These are phyloP conservation scores for Mesembrinibis cayennensis DNA, from an alignment of 2,113 vertebrate genomes.

Conservation along the genomic window DNA sequence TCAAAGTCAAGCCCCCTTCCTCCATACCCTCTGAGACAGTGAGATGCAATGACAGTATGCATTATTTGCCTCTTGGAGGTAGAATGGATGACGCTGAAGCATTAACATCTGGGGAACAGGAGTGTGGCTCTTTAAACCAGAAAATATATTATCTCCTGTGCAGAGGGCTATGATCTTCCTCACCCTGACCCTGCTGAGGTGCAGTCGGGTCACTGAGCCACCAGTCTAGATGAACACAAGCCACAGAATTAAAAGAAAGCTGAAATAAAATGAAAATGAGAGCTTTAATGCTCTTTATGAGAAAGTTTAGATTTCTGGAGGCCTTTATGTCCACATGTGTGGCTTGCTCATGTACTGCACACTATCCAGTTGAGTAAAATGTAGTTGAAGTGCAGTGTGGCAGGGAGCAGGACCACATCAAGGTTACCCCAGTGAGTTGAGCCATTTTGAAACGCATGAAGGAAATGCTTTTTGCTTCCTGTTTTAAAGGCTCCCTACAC, in stretches of 20 bases:
- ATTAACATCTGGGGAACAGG: background rate
- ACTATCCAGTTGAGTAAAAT: background rate
- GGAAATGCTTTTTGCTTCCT: background rate
- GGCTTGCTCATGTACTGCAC: background rate
- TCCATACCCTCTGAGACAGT: background rate
- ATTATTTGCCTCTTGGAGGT: background rate
- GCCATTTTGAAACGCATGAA: background rate
- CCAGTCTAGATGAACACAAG: background rate
- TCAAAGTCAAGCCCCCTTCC: background rate
- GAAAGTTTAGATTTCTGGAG: background rate
- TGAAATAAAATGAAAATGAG: background rate
- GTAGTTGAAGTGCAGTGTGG: background rate
- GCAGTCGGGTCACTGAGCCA: background rate
- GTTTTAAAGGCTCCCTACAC: background rate
- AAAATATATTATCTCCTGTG: background rate
- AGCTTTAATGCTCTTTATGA: background rate
- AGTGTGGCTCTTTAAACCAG: background rate
- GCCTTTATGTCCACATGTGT: background rate
- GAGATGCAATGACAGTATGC: accelerated
- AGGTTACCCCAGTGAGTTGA: background rate
- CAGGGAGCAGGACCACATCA: background rate
- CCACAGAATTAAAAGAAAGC: background rate
- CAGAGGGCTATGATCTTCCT: background rate
- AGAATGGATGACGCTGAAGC: background rate
- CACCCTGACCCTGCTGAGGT: background rate